Percentiles rank a stretch among this genome's conserved stretches.
phyloP scores from a whole-genome alignment of 2,797 vertebrate species.

The Sebastes hubbsi region DNA sequence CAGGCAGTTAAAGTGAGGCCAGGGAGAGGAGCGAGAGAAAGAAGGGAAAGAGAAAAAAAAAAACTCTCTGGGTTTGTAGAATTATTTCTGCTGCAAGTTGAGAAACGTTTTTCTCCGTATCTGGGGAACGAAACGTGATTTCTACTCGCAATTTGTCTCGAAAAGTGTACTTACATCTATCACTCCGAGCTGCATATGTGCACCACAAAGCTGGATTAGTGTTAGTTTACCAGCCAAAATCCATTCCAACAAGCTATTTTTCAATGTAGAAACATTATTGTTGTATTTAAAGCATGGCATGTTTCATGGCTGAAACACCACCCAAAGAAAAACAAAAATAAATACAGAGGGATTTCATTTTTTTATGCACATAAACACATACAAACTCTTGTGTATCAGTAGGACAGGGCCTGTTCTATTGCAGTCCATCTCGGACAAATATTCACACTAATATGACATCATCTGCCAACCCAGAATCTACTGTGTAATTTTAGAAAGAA shows the following conservation, averaged over 20 bases:
- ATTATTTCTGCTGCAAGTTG: conserved; percentile 51
- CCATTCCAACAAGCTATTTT: not conserved
- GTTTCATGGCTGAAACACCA: not conserved
- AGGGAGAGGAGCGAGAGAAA: conserved; percentile 62
- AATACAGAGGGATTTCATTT: not conserved
- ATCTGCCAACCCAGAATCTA: not conserved
- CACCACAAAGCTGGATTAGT: not conserved
- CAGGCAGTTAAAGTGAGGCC: conserved; percentile 82
- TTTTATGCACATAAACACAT: not conserved
- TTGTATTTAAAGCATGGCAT: not conserved
- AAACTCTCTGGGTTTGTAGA: conserved; percentile 29
- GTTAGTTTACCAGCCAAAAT: not conserved
- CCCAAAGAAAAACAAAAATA: not conserved
- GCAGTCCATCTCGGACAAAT: not conserved
- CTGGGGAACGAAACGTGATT: not conserved
- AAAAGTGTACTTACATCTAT: not conserved
- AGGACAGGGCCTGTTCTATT: not conserved
- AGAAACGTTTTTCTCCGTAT: conserved; percentile 31
- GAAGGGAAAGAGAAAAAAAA: conserved; percentile 6
- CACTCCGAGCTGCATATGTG: not conserved
- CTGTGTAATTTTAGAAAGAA: not conserved
- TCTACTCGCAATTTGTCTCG: not conserved
- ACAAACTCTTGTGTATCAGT: not conserved
- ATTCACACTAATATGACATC: conserved; percentile 2
- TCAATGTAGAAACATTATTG: not conserved